Evolutionary conservation across 1,140 invertebrate species (phyloP), one percentile per base, ranked within the genome.

Genomic region (Hycleus phaleratus): DNA sequence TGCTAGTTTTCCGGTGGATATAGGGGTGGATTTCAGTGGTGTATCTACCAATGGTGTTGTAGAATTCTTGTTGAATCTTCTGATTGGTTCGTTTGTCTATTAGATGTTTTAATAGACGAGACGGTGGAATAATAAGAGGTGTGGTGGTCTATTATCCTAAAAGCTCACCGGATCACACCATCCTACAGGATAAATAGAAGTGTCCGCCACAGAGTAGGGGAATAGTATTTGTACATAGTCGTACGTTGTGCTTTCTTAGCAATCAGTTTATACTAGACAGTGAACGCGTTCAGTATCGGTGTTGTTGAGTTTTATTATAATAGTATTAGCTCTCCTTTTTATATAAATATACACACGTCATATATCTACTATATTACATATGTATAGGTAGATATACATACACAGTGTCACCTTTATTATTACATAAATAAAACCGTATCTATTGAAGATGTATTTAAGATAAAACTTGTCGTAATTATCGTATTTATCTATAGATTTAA

Each of bases 191-290:
- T 52, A 43, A 48, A 49, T 48, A 56, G 54, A 48, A 56, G 56
- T 38, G 50, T 44, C 26, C 43, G 48, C 11, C 54, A 25, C 40
- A 54, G 55, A 57, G 55, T 57, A 57, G 55, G 55, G 55, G 55
- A 57, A 57, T 48, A 45, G 45, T 32, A 32, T 32, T 32, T 32
- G 32, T 58, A 58, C 56, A 52, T 52, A 58, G 56, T 44, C 56
- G 56, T 50, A 58, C 49, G 56, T 52, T 51, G 56, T 45, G 56
- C 49, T 58, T 58, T 58, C 56, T 51, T 49, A 49, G 56, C 56
- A 58, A 58, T 58, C 56, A 58, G 56, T 58, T 52, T 52, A 50
- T 44, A 53, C 49, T 50, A 58, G 49, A 49, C 50, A 46, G 50
- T 42, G 49, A 45, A 58, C 56, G 56, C 43, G 56, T 42, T 58